Evolutionary conservation across 2,888 invertebrate genomes (phyloP), one percentile per base, ranked within the genome.

Genomic region (Ectemnius continuus): DNA sequence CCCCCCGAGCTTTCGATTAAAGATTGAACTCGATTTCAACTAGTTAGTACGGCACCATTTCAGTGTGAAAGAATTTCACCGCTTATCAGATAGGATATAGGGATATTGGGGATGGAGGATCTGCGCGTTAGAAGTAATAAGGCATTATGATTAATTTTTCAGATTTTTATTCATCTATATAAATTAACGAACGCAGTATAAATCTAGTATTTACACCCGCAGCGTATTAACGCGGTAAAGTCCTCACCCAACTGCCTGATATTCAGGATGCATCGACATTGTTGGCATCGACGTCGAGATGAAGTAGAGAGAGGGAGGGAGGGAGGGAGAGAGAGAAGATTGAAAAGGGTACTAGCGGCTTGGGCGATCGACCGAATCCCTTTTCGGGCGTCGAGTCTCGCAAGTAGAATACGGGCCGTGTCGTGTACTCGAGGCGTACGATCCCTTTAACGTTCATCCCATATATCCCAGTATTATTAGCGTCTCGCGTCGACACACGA

Each of bases 151-250:
- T 6, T 36, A 6, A 77, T 77, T 64, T 73, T 72, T 67, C 57
- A 60, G 65, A 56, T 79, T 59, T 82, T 82, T 84, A 82, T 82
- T 82, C 56, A 72, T 67, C 81, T 83, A 81, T 76, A 82, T 82
- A 82, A 84, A 82, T 82, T 84, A 83, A 75, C 71, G 77, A 83
- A 81, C 75, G 76, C 73, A 79, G 75, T 83, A 83, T 71, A 73
- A 74, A 73, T 77, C 79, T 82, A 82, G 70, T 82, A 82, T 82
- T 81, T 82, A 82, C 82, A 82, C 71, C 70, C 66, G 69, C 74
- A 72, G 74, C 63, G 61, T 58, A 76, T 71, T 58, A 76, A 82
- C 76, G 76, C 75, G 78, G 76, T 52, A 69, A 83, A 26, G 56
- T 77, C 73, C 70, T 66, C 70, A 72, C 48, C 28, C 52, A 6